These are phyloP conservation scores for Empidonax alnorum DNA, from an alignment of 2,113 vertebrate genomes.

Conservation along the genomic window DNA sequence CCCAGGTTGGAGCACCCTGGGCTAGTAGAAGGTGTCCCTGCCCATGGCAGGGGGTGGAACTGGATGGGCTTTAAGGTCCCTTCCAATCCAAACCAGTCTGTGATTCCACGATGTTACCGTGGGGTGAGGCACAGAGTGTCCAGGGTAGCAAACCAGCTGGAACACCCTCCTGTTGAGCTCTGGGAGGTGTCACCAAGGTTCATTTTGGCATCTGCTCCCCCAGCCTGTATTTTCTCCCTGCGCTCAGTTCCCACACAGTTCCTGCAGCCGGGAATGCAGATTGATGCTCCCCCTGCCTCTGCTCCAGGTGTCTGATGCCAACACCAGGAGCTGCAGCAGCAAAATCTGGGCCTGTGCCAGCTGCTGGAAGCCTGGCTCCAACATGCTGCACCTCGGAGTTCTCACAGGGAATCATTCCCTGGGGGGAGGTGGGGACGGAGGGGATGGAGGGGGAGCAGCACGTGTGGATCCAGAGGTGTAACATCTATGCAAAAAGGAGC, in stretches of 20 bases:
- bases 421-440: background rate
- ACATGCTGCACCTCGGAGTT: fast-evolving
- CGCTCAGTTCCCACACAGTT: background rate
- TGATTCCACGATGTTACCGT: background rate
- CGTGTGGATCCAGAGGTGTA: fast-evolving
- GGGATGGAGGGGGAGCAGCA: background rate
- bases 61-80: background rate
- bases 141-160: background rate
- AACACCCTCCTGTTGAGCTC: background rate
- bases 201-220: background rate
- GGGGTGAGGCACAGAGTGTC: background rate
- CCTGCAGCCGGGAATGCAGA: fast-evolving
- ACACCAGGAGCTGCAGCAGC: background rate
- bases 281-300: background rate
- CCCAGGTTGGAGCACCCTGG: background rate
- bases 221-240: background rate
- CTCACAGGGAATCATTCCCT: background rate
- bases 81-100: background rate
- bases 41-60: too few species aligned
- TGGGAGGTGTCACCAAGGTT: background rate
- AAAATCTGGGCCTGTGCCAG: background rate
- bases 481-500: background rate
- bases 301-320: background rate
- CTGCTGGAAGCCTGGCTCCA: background rate
- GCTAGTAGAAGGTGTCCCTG: background rate